phyloP scores from a whole-genome alignment of 2,888 invertebrate species.

The Campoplex nolae region DNA sequence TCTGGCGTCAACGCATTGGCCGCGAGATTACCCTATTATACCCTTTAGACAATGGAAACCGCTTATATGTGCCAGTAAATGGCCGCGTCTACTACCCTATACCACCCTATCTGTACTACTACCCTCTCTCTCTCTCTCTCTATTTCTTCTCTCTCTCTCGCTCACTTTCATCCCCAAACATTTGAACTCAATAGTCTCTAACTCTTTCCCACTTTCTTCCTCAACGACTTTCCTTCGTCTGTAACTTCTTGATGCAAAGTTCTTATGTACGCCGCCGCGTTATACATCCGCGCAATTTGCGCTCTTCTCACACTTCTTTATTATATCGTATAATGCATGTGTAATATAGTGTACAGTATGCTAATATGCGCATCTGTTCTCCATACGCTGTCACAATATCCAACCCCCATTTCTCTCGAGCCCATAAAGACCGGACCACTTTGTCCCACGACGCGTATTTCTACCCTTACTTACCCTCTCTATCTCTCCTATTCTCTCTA shows the following conservation, averaged over 20 bases:
- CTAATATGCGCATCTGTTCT: slow-evolving; percentile 62
- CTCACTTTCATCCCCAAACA: slow-evolving; percentile 43
- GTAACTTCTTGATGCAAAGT: slow-evolving; percentile 49
- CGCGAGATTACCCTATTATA: slow-evolving; percentile 84
- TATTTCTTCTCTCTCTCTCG: slow-evolving; percentile 59
- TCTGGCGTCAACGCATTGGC: slow-evolving; percentile 82
- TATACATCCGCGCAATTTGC: slow-evolving; percentile 48
- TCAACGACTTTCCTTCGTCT: slow-evolving; percentile 40
- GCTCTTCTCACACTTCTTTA: slow-evolving; percentile 41
- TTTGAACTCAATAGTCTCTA: slow-evolving; percentile 59
- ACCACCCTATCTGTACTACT: slow-evolving; percentile 60
- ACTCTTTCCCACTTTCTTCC: slow-evolving; percentile 39
- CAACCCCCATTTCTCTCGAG: slow-evolving; percentile 34
- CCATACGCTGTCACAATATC: slow-evolving; percentile 29
- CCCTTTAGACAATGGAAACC: slow-evolving; percentile 84
- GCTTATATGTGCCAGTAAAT: slow-evolving; percentile 83
- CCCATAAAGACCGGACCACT: slow-evolving; percentile 61
- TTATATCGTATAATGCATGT: slow-evolving; percentile 17
- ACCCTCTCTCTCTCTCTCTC: slow-evolving; percentile 61
- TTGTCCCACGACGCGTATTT: slow-evolving; percentile 46
- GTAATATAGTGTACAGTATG: slow-evolving; percentile 22
- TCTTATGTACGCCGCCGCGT: slow-evolving; percentile 34
- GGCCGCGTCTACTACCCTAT: slow-evolving; percentile 79
- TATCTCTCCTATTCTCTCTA: not conserved
- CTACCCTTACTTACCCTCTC: not conserved